Base-by-base conservation (phyloP, 2,113 vertebrate species). In the Callionymus lyra region DNA sequence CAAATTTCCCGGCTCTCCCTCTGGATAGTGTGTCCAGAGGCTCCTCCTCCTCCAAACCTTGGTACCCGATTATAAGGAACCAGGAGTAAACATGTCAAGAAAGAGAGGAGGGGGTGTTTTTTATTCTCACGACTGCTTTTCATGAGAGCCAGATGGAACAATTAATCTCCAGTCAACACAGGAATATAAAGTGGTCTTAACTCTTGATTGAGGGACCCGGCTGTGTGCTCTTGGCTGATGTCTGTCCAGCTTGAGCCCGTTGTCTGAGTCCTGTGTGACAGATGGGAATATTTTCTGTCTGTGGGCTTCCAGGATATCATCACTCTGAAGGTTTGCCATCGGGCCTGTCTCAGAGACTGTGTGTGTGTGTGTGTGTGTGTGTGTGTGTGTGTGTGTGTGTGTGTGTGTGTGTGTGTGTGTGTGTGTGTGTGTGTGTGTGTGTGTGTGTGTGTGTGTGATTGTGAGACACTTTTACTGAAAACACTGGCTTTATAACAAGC, bases 81-180 rank as follows among this genome's bases (percentile, higher is more conserved):
- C 50, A 66, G 68, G 53, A 60, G 59, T 48, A 59, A 76, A 53
- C 65, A 43, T 53, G 70, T 83, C 62, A 79, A 52, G 38, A 18
- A 41, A 44, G 50, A 68, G 62, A 56, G 50, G 65, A 77, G 68
- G 59, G 51, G 59, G 79, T 40, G 66, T 59, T 47, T 8, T 31
- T 41, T 74, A 66, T 51, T 50, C 40, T 56, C 32, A 33, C 71
- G 50, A 56, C 62, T 79, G 74, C 47, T 72, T 67, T 76, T 63
- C 76, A 82, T 40, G 48, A 57, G 77, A 56, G 79, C 78, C 89
- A 92, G 90, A 90, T 90, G 89, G 88, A 79, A 77, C 84, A 86
- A 90, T 89, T 88, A 90, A 89, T 90, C 82, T 72, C 75, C 67
- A 77, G 79, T 80, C 74, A 88, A 81, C 68, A 80, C 57, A 70